Evolutionary conservation across 2,888 invertebrate genomes (phyloP).

Genomic region (Lepidocyrtoides sp.): DNA sequence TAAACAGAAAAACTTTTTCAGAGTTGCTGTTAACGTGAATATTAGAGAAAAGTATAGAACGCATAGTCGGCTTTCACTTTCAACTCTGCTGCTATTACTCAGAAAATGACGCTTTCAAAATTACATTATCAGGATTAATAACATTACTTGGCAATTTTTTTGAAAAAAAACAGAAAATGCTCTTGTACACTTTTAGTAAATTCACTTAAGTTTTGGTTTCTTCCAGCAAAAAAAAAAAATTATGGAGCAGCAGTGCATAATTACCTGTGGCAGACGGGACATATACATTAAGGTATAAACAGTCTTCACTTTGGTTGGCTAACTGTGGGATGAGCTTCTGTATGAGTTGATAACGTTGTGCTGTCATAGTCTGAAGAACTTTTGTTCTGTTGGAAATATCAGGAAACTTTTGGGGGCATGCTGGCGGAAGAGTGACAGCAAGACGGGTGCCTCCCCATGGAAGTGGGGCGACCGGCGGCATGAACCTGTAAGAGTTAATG

Average conservation of each 20-base stretch:
- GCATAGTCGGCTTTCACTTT: constrained; percentile 23
- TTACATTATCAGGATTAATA: constrained; percentile 62
- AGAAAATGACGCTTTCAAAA: constrained; percentile 52
- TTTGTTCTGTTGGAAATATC: constrained; percentile 87
- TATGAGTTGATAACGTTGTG: constrained; percentile 82
- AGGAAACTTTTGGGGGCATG: constrained; percentile 89
- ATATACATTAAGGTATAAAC: constrained; percentile 84
- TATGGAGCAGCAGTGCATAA: neutral
- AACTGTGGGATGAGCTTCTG: constrained; percentile 83
- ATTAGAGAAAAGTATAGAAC: neutral
- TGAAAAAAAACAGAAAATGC: neutral
- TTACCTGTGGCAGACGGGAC: constrained; percentile 62
- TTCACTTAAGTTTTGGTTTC: neutral
- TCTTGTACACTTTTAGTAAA: neutral
- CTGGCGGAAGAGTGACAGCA: constrained; percentile 82
- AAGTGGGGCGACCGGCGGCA: constrained; percentile 85
- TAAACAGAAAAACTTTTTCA: constrained; percentile 27
- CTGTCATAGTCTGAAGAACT: constrained; percentile 84
- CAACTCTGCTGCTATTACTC: constrained; percentile 41
- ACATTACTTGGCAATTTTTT: constrained; percentile 2
- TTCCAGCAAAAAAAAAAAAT: neutral
- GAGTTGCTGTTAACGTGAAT: neutral
- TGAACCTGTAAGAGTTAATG: constrained; percentile 84
- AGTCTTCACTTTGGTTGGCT: constrained; percentile 85
- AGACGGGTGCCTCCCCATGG: constrained; percentile 83